Conservation (phyloP, 2,797 vertebrate genomes). For the Crax fasciolata region DNA sequence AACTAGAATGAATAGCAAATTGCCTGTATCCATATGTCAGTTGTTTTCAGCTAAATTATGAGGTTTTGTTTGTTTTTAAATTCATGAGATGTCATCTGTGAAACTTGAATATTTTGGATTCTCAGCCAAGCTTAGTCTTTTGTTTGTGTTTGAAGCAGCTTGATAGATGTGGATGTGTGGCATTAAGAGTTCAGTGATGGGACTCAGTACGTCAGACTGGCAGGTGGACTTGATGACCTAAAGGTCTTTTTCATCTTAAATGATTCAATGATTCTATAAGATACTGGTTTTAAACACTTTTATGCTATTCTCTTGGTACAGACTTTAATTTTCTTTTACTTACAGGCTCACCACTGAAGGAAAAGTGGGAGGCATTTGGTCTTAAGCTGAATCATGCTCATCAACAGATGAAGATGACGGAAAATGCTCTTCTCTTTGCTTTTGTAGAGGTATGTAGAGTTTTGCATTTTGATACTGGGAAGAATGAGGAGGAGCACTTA, state of each 20-base stretch:
- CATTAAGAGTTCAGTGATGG: not conserved
- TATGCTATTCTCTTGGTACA: not conserved
- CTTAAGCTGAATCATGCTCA: conserved; percentile 91
- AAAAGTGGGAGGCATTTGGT: conserved; percentile 93
- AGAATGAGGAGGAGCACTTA: not conserved
- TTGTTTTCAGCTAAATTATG: not conserved
- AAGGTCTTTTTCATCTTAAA: not conserved
- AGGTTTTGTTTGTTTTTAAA: not conserved
- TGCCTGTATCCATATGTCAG: not conserved
- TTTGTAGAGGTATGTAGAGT: conserved; percentile 93
- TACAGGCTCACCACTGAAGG: conserved; percentile 84
- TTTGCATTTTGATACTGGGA: not conserved
- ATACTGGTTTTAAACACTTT: not conserved
- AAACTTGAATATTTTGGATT: not conserved
- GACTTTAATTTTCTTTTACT: conserved; percentile 36
- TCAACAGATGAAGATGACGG: conserved; percentile 95
- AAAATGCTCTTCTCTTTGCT: conserved; percentile 93
- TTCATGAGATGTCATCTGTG: not conserved
- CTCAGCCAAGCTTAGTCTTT: not conserved
- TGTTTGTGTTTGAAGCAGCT: not conserved
- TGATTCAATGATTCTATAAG: not conserved
- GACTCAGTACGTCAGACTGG: not conserved
- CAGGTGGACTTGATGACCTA: not conserved
- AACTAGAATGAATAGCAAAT: not conserved
- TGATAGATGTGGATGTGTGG: not conserved